These are phyloP conservation scores for Hirtodrosophila alboralis DNA, from an alignment of 2,888 invertebrate species.

Conservation along the genomic window DNA sequence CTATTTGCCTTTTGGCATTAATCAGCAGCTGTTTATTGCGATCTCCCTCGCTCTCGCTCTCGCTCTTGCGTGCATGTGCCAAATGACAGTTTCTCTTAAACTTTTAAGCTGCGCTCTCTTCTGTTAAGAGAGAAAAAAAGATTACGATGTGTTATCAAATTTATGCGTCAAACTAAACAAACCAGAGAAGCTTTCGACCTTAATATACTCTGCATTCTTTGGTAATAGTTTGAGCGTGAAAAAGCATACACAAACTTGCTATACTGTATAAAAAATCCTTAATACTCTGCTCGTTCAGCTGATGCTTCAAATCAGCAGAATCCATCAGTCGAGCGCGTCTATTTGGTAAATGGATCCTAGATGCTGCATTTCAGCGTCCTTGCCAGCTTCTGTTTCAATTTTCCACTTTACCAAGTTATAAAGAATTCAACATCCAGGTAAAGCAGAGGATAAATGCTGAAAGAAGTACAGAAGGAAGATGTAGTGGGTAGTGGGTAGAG, in stretches of 20 bases:
- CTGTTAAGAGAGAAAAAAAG: background rate
- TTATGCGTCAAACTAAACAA: too few relatives aligned
- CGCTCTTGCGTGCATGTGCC: slow-evolving; percentile 4
- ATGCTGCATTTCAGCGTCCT: slow-evolving; percentile 42
- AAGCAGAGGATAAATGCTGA: too few relatives aligned
- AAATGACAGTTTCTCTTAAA: slow-evolving; percentile 5
- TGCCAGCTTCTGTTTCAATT: slow-evolving; percentile 61
- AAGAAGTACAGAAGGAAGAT: background rate
- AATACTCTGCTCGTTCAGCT: slow-evolving; percentile 2
- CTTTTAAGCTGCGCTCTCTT: slow-evolving; percentile 10
- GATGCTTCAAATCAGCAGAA: slow-evolving; percentile 8
- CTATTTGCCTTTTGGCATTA: slow-evolving; percentile 20
- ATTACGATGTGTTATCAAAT: too few relatives aligned
- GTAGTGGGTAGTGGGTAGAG: background rate
- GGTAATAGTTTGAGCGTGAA: too few relatives aligned
- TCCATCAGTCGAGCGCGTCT: slow-evolving; percentile 11
- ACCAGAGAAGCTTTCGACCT: too few relatives aligned
- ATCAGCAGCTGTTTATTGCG: slow-evolving; percentile 51
- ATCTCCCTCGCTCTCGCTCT: slow-evolving; percentile 22
- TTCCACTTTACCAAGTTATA: slow-evolving; percentile 52
- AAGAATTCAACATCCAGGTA: slow-evolving; percentile 38
- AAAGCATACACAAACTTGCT: slow-evolving; percentile 3
- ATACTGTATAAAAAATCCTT: too few relatives aligned
- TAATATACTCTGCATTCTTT: too few relatives aligned
- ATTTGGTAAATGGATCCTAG: slow-evolving; percentile 1